Evolutionary conservation across 2,888 invertebrate species (phyloP), one percentile per base, ranked within the genome.

Genomic region (Zootermopsis nevadensis): DNA sequence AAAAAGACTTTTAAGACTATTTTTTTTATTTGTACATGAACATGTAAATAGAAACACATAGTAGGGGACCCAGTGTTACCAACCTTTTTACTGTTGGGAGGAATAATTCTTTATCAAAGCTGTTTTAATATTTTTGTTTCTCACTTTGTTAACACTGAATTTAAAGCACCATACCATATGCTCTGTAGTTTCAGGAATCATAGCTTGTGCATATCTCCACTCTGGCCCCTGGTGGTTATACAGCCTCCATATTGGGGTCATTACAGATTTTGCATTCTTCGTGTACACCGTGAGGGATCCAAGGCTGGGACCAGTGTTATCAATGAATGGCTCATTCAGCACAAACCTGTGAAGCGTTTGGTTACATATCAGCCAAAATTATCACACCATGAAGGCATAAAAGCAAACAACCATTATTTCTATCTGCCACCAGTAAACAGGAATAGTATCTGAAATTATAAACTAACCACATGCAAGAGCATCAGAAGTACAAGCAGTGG

Each of bases 281-380:
- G 89, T 87, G 86, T 90, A 90, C 27, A 91, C 89, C 38, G 89
- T 88, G 22, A 91, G 86, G 3, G 90, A 89, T 27, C 90, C 90
- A 82, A 92, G 88, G 85, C 91, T 92, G 0, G 92, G 92, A 1
- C 92, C 92, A 27, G 90, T 89, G 15, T 91, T 89, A 85, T 92
- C 92, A 84, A 92, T 91, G 85, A 92, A 91, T 1, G 92, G 90
- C 87, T 92, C 92, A 85, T 91, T 91, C 91, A 92, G 91, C 84
- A 91, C 91, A 86, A 91, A 92, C 91, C 91, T 91, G 85, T 86
- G n/a, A n/a, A n/a, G n/a, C n/a, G n/a, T n/a, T n/a, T n/a, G n/a
- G n/a, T n/a, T n/a, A n/a, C n/a, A n/a, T n/a, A n/a, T n/a, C n/a
- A n/a, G n/a, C n/a, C n/a, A n/a, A n/a, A n/a, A n/a, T n/a, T n/a